Percentiles rank a stretch among this genome's conserved stretches.
Evolutionary conservation across 2,797 vertebrate species (phyloP).

Genomic region (Diplodus puntazzo): DNA sequence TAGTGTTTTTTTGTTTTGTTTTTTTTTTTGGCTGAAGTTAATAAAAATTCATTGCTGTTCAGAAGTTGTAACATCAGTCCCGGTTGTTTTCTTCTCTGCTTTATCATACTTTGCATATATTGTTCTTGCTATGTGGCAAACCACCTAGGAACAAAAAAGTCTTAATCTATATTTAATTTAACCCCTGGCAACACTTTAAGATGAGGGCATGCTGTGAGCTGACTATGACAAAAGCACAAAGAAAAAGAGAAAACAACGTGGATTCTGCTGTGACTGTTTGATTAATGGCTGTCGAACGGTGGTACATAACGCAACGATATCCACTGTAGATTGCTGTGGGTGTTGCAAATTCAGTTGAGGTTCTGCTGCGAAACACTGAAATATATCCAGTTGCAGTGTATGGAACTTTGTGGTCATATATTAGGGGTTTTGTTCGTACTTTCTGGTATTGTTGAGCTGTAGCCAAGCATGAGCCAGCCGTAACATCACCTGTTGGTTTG

Average conservation of each 20-base stretch:
- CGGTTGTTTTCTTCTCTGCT: not conserved
- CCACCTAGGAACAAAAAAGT: not conserved
- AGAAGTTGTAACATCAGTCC: not conserved
- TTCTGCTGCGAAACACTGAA: constrained; percentile 39
- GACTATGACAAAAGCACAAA: constrained; percentile 38
- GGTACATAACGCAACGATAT: constrained; percentile 51
- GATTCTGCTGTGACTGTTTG: constrained; percentile 54
- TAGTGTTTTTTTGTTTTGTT: not conserved
- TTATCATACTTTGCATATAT: too few species aligned
- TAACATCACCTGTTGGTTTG: too few species aligned
- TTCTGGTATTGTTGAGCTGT: constrained; percentile 15
- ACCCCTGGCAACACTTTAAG: not conserved
- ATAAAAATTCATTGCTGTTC: not conserved
- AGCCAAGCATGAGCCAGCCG: too few species aligned
- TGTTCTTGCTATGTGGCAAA: not conserved
- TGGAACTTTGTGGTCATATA: not conserved
- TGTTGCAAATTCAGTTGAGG: constrained; percentile 37
- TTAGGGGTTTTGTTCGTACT: constrained; percentile 7
- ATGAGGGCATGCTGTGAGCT: constrained; percentile 18
- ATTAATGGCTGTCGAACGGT: constrained; percentile 58
- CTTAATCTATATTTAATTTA: not conserved
- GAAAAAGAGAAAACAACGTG: constrained; percentile 50
- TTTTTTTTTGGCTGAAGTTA: constrained; percentile 2
- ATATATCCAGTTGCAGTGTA: constrained; percentile 27
- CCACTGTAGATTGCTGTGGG: constrained; percentile 23